Percentiles rank a stretch among this genome's conserved stretches.
Evolutionary conservation across 1,140 invertebrate genomes (phyloP).

Genomic region (Drosophila guanche): DNA sequence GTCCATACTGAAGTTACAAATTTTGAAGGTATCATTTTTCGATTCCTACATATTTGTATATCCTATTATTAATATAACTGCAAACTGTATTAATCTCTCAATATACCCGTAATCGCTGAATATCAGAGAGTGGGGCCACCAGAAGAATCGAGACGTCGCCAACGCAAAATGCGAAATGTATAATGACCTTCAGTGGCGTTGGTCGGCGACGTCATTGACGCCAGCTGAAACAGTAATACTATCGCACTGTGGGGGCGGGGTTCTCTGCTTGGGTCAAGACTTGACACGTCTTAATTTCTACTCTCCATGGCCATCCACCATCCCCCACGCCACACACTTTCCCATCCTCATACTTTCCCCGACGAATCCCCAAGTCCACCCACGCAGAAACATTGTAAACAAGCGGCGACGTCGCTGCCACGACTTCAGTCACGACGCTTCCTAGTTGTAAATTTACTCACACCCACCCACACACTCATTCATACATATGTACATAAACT

Average conservation of each 20-base stretch:
- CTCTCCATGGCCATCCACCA: slow-evolving; percentile 27
- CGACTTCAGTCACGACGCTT: slow-evolving; percentile 41
- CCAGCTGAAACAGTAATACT: slow-evolving; percentile 6
- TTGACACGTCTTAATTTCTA: slow-evolving; percentile 70
- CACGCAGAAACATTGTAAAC: slow-evolving; percentile 74
- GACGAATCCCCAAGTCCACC: slow-evolving; percentile 12
- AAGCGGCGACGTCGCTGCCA: slow-evolving; percentile 39
- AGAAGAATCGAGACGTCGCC: slow-evolving; percentile 10
- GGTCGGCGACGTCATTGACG: slow-evolving; percentile 30
- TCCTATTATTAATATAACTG: no score
- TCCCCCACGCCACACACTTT: slow-evolving; percentile 4
- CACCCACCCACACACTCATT: slow-evolving; percentile 16
- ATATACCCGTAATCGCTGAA: background rate
- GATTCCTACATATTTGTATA: no score
- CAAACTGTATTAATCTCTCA: no score
- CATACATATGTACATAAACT: background rate
- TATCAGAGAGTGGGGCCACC: background rate
- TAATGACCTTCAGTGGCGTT: slow-evolving; percentile 81
- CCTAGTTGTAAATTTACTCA: slow-evolving; percentile 65
- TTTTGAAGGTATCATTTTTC: no score
- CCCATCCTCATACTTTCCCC: slow-evolving; percentile 3
- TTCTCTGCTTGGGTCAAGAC: slow-evolving; percentile 59
- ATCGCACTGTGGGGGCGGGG: slow-evolving; percentile 11
- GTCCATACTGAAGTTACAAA: no score
- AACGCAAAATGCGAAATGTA: slow-evolving; percentile 48